A percentile compares a stretch with the other conserved stretches of the same genome.
Evolutionary conservation across 1,140 invertebrate genomes (phyloP).

Genomic region (Lasaia peninsularis): DNA sequence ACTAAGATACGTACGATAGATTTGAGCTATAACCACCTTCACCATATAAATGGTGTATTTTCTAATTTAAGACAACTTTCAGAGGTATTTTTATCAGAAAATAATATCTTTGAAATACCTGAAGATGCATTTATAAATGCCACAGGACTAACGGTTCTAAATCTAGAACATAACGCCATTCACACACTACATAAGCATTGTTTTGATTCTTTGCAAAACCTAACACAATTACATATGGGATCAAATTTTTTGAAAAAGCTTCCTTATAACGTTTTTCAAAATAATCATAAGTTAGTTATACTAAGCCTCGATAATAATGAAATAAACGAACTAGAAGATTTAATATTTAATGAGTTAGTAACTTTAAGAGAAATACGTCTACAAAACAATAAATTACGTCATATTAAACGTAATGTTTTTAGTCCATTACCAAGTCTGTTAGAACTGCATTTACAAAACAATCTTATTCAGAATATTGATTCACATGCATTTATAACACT

Average conservation of each 20-base stretch:
- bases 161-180: conserved; percentile 93
- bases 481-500: conserved; percentile 89
- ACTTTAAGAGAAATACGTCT: conserved; percentile 89
- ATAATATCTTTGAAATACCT: conserved; percentile 91
- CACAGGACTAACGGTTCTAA: conserved; percentile 86
- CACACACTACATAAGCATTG: conserved; percentile 85
- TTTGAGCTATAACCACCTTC: conserved; percentile 92
- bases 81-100: conserved; percentile 91
- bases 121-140: conserved; percentile 89
- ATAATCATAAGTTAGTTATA: conserved; percentile 86
- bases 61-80: conserved; percentile 85
- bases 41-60: conserved; percentile 89
- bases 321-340: conserved; percentile 87
- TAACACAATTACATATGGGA: conserved; percentile 90
- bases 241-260: conserved; percentile 90
- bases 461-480: conserved; percentile 88
- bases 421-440: conserved; percentile 87
- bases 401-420: conserved; percentile 88
- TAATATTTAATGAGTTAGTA: conserved; percentile 86
- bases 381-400: conserved; percentile 89
- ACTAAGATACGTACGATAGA: conserved; percentile 88
- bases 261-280: conserved; percentile 84
- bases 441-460: conserved; percentile 93
- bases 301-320: conserved; percentile 94
- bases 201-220: conserved; percentile 83